Conservation (phyloP, 1,140 invertebrate species). For the Lysiphlebus fabarum region DNA sequence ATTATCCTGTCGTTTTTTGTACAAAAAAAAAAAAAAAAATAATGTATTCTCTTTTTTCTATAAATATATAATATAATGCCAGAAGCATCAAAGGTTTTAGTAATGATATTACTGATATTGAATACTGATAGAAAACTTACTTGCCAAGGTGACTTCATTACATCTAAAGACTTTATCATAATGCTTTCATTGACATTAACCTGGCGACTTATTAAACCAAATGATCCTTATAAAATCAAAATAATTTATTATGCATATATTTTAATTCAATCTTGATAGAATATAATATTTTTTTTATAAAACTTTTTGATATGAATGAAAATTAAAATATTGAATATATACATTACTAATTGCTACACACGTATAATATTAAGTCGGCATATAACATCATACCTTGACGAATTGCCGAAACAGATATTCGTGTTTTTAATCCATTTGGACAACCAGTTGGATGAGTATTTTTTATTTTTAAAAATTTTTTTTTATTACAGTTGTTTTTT, state of each 20-base stretch:
- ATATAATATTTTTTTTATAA: too few relatives aligned
- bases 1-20: too few relatives aligned
- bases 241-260: too few relatives aligned
- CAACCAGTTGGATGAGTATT: conserved; percentile 16
- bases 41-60: too few relatives aligned
- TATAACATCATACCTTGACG: not conserved
- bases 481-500: too few relatives aligned
- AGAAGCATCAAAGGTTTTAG: conserved; percentile 7
- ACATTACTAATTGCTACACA: not conserved
- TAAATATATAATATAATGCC: conserved; percentile 2
- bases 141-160: conserved; percentile 28
- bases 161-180: conserved; percentile 18
- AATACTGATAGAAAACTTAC: conserved; percentile 29
- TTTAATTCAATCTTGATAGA: too few relatives aligned
- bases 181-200: too few relatives aligned
- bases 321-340: too few relatives aligned
- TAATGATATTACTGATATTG: conserved; percentile 30
- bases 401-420: conserved; percentile 13
- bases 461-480: not conserved
- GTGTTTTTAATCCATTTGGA: conserved; percentile 15
- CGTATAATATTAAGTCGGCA: not conserved
- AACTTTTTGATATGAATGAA: too few relatives aligned
- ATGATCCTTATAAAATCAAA: not conserved
- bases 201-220: conserved; percentile 7
- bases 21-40: too few relatives aligned